Conservation (phyloP, 1,140 invertebrate genomes). For the Drosophila simulans region DNA sequence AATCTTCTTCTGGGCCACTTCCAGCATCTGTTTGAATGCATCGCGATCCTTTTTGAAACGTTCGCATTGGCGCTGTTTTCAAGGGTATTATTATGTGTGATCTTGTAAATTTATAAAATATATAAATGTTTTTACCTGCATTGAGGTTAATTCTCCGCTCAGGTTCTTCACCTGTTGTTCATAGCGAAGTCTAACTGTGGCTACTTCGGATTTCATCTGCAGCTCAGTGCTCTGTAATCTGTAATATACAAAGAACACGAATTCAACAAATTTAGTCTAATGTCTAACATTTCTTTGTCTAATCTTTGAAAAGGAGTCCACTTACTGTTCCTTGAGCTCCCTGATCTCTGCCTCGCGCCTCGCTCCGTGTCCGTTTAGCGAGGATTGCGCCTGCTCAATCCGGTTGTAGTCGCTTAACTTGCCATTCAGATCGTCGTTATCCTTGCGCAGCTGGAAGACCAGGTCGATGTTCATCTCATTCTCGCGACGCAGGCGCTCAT, state of each 20-base stretch:
- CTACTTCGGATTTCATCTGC: constrained; percentile 92
- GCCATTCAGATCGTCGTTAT: constrained; percentile 91
- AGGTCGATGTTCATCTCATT: constrained; percentile 90
- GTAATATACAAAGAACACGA: constrained; percentile 16
- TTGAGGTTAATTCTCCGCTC: constrained; percentile 92
- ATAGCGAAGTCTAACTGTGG: constrained; percentile 94
- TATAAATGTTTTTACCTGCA: constrained; percentile 87
- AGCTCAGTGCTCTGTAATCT: constrained; percentile 92
- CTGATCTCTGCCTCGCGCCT: constrained; percentile 91
- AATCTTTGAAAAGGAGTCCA: neutral
- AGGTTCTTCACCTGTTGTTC: constrained; percentile 94
- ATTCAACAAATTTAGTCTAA: too few species aligned
- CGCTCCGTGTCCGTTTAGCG: constrained; percentile 90
- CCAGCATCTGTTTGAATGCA: constrained; percentile 95
- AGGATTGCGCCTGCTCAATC: constrained; percentile 92
- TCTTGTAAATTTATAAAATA: too few species aligned
- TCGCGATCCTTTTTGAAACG: constrained; percentile 95
- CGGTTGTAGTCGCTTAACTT: constrained; percentile 94
- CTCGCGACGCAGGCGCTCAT: constrained; percentile 90
- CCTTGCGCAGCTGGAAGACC: constrained; percentile 88
- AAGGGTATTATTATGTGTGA: neutral
- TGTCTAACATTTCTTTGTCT: too few species aligned
- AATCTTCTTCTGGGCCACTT: constrained; percentile 93
- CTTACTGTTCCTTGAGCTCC: constrained; percentile 88
- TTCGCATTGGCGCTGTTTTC: constrained; percentile 78